Base-by-base conservation (phyloP, 2,888 invertebrate genomes). In the Panzeria rudis region DNA sequence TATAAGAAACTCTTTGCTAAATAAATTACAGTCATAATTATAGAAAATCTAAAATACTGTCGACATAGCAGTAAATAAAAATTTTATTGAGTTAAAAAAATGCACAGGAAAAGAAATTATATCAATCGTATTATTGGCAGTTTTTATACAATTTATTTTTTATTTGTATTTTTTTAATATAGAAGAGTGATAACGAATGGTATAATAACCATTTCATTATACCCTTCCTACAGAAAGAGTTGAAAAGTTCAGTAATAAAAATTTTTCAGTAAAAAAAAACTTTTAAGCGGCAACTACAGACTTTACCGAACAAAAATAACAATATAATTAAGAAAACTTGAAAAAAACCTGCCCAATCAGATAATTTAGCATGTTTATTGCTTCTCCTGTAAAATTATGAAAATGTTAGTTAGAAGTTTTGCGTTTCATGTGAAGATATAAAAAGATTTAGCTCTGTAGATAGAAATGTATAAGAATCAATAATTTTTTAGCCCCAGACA, bases 41-140 rank as follows among this genome's bases (percentile, higher is more conserved):
- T 72, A 59, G 77, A 72, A 83, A 73, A 61, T 44, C 72, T 68
- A 68, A 41, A 50, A 73, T 38, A 47, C n/a, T 38, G 13, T 38
- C 17, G 35, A 11, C 15, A 23, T 23, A 17, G 11, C n/a, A 52
- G 61, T 35, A 77, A 78, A 78, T 68, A 61, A 73, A 41, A 66
- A 72, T 59, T 83, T 50, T 72, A 56, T 59, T 62, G 56, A 54
- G 29, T 29, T 29, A 29, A 47, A 75, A 81, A 69, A 38, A 47
- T 35, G 20, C 9, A 2, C 13, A n/a, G 11, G 56, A 56, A 62
- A 62, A 41, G 13, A 41, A 61, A 23, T n/a, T 8, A 59, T 25
- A 61, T 66, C 64, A 64, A 71, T 71, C n/a, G 29, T 25, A 6
- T 25, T 5, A 54, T 54, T 25, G 8, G 15, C 20, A 8, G 50